These are phyloP conservation scores for Eilema griseolum DNA, from an alignment of 2,888 invertebrate species.

Conservation along the genomic window DNA sequence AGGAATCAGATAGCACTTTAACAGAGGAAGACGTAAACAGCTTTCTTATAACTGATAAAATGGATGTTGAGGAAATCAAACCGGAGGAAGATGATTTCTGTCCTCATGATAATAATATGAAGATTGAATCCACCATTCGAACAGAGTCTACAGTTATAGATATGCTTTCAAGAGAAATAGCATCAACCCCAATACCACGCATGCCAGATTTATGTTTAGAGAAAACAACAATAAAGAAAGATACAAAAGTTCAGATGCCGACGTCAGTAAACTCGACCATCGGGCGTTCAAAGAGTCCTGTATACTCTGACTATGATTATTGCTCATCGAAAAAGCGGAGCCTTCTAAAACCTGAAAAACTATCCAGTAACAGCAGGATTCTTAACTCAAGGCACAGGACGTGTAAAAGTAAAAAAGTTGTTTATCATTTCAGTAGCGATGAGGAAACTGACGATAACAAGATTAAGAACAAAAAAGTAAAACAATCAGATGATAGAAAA, in stretches of 20 bases:
- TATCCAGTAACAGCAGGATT: slow-evolving; percentile 80
- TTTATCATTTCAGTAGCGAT: slow-evolving; percentile 81
- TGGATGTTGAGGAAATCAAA: slow-evolving; percentile 38
- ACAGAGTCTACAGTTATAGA: slow-evolving; percentile 24
- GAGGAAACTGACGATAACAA: slow-evolving; percentile 75
- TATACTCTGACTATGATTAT: slow-evolving; percentile 83
- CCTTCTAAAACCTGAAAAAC: slow-evolving; percentile 82
- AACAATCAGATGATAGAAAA: slow-evolving; percentile 70
- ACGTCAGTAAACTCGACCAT: slow-evolving; percentile 72
- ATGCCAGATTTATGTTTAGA: slow-evolving; percentile 48
- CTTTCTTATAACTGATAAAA: slow-evolving; percentile 73
- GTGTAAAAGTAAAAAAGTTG: slow-evolving; percentile 81
- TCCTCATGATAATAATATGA: slow-evolving; percentile 81
- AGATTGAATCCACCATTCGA: slow-evolving; percentile 68
- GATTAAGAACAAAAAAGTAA: slow-evolving; percentile 70
- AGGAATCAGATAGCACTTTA: slow-evolving; percentile 67
- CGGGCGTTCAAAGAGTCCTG: slow-evolving; percentile 77
- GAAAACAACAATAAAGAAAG: slow-evolving; percentile 48
- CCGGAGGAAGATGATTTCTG: slow-evolving; percentile 73
- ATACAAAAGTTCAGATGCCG: slow-evolving; percentile 79
- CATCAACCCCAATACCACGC: slow-evolving; percentile 67
- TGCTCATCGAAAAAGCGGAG: slow-evolving; percentile 83
- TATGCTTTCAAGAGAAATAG: slow-evolving; percentile 51
- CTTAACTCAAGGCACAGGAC: slow-evolving; percentile 81
- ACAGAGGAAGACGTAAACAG: slow-evolving; percentile 83